Evolutionary conservation across 2,888 invertebrate species (phyloP).

Genomic region (Tridacna gigas): DNA sequence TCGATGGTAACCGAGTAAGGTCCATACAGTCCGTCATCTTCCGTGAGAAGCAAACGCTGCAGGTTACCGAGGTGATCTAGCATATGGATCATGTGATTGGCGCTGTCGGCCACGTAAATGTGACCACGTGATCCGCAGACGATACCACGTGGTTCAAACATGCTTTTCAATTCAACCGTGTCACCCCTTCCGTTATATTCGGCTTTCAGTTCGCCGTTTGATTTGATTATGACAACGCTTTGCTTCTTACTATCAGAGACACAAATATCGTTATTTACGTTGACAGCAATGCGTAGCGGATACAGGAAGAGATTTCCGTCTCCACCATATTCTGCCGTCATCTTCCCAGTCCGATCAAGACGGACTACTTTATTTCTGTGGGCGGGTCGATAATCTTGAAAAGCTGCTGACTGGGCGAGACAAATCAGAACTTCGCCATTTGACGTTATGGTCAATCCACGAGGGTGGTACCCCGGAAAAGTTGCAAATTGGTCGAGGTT

Average conservation of each 20-base stretch:
- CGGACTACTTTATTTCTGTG: constrained; percentile 68
- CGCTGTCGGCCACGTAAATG: constrained; percentile 65
- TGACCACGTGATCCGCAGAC: constrained; percentile 64
- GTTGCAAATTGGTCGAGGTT: constrained; percentile 61
- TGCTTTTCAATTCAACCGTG: constrained; percentile 46
- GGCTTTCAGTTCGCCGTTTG: constrained; percentile 59
- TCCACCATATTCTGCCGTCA: constrained; percentile 64
- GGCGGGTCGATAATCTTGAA: constrained; percentile 66
- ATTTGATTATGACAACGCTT: constrained; percentile 67
- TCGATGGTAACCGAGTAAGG: constrained; percentile 67
- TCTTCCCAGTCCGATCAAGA: constrained; percentile 51
- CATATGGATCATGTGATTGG: constrained; percentile 65
- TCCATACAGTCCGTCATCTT: constrained; percentile 62
- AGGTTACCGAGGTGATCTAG: constrained; percentile 66
- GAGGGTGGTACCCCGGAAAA: constrained; percentile 65
- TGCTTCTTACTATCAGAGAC: constrained; percentile 69
- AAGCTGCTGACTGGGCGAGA: constrained; percentile 67
- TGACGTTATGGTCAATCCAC: constrained; percentile 59
- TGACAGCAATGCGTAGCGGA: constrained; percentile 72
- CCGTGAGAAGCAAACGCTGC: constrained; percentile 58
- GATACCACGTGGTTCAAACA: constrained; percentile 66
- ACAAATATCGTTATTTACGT: constrained; percentile 74
- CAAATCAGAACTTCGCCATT: constrained; percentile 64
- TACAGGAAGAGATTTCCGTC: constrained; percentile 68
- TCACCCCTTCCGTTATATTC: constrained; percentile 55